Base-by-base conservation (phyloP, 2,888 invertebrate species). In the Philonicus albiceps region DNA sequence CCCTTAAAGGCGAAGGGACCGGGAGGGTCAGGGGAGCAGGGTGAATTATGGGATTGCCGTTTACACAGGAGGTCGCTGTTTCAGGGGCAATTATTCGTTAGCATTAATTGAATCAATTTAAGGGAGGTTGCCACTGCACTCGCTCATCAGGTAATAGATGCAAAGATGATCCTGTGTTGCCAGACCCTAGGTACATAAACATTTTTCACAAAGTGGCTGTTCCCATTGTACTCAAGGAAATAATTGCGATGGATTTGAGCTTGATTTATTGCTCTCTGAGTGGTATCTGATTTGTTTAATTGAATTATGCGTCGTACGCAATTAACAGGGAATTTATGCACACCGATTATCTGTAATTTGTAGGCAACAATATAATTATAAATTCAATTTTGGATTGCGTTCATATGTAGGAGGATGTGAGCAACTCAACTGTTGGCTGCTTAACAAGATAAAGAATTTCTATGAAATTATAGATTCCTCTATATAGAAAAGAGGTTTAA, bases 31-130 rank as follows among this genome's bases (percentile, higher is more conserved):
- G n/a, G 53, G 37, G 74, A 34, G 11, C 30, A n/a, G 85, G 84
- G 73, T 73, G 72, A 85, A 74, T 85, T 74, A 85, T 73, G 85
- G 85, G 73, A 85, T 64, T 85, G n/a, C 74, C 85, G 74, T 49
- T 85, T 85, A 85, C 85, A 85, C 73, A 43, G 49, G 85, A 83
- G 85, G 85, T 73, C 73, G 85, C 43, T 85, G 43, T 73, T 74
- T 85, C 85, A 85, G 85, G 85, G 85, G 74, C 85, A 85, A 85
- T 85, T 85, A 85, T 85, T 85, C 73, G 85, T 85, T 85, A 34
- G 85, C 85, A 85, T 85, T 85, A 85, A 85, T 85, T 85, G 85
- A 85, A 43, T 85, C 73, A 73, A 74, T 85, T 85, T 85, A 85
- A 19, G 85, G 43, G 85, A 74, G 40, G 73, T 40, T 84, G 64